Conservation (phyloP, 2,888 invertebrate genomes). For the Dicyrtoma fusca region DNA sequence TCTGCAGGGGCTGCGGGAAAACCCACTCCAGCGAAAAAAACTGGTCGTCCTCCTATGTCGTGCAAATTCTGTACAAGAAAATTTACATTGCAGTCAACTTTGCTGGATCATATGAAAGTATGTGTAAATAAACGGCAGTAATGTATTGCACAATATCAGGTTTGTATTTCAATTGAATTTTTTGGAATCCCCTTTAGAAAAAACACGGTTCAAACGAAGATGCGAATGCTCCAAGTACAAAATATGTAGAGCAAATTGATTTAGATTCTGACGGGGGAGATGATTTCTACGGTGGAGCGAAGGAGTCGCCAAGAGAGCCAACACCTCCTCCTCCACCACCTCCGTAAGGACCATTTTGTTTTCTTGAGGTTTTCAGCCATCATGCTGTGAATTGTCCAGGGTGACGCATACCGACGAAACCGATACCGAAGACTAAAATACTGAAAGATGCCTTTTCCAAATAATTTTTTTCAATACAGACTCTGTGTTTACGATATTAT, state of each 20-base stretch:
- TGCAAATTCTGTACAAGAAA: slow-evolving; percentile 27
- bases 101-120: slow-evolving; percentile 35
- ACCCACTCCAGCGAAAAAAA: not conserved
- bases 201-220: slow-evolving; percentile 19
- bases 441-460: too few relatives aligned
- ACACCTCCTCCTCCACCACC: slow-evolving; percentile 1
- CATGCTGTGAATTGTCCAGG: too few relatives aligned
- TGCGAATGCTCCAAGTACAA: not conserved
- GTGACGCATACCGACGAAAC: too few relatives aligned
- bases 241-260: slow-evolving; percentile 27
- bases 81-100: slow-evolving; percentile 18
- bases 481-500: not conserved
- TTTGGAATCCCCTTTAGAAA: slow-evolving; percentile 12
- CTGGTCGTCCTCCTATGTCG: slow-evolving; percentile 8
- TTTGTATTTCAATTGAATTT: too few relatives aligned
- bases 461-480: too few relatives aligned
- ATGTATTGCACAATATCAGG: not conserved
- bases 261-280: slow-evolving; percentile 35
- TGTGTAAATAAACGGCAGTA: not conserved
- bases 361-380: too few relatives aligned
- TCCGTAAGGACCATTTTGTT: slow-evolving; percentile 2
- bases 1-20: not conserved
- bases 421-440: too few relatives aligned
- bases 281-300: not conserved
- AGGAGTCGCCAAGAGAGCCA: not conserved